These are phyloP conservation scores for Ataeniobius toweri DNA, from an alignment of 2,797 vertebrate genomes.

Conservation along the genomic window DNA sequence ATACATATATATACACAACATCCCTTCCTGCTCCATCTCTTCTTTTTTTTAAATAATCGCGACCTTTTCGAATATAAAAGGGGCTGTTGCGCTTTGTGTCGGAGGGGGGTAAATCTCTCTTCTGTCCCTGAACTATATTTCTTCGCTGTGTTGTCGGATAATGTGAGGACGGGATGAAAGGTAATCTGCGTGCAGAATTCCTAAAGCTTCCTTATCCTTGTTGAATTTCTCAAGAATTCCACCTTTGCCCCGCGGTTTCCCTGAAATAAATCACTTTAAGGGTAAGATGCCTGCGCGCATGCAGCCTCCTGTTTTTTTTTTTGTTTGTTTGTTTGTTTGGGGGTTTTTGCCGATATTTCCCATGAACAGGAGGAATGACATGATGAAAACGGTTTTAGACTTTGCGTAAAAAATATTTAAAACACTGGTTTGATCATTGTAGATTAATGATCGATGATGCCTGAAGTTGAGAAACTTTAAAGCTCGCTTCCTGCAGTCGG, in stretches of 20 bases:
- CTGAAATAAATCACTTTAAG: conserved; percentile 78
- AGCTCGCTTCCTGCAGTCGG: neutral
- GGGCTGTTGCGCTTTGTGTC: conserved; percentile 61
- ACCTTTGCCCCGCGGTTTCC: conserved; percentile 78
- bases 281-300: conserved; percentile 55
- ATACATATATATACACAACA: too few species aligned
- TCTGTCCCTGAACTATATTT: conserved; percentile 73
- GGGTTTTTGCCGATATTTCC: conserved; percentile 2
- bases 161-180: conserved; percentile 74
- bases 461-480: conserved; percentile 12
- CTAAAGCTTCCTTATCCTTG: conserved; percentile 78
- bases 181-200: conserved; percentile 78
- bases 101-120: conserved; percentile 65
- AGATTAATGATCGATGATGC: conserved; percentile 17
- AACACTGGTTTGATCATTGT: conserved; percentile 16
- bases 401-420: conserved; percentile 24
- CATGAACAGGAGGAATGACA: conserved; percentile 25
- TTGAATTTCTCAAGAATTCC: conserved; percentile 82
- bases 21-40: neutral
- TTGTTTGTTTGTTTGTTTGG: neutral
- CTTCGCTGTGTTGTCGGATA: conserved; percentile 75
- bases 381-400: conserved; percentile 25
- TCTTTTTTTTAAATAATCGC: conserved; percentile 41
- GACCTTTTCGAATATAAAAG: conserved; percentile 44
- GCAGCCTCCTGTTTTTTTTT: conserved; percentile 23